Conservation (phyloP, 2,797 vertebrate species). For the Emys orbicularis region DNA sequence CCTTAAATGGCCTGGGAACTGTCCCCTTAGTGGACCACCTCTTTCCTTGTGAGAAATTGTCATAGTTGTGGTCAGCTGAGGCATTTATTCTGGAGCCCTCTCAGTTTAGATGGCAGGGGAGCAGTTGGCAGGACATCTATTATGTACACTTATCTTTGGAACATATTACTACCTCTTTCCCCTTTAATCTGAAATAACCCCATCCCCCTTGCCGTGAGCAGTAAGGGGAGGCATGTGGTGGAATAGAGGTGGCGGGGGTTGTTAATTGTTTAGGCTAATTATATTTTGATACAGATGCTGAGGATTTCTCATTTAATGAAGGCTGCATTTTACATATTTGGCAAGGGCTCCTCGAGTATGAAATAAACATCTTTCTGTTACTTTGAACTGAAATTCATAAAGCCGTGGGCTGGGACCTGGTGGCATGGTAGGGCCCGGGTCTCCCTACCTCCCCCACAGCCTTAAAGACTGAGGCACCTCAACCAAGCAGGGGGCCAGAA, state of each 20-base stretch:
- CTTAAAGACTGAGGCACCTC: not conserved
- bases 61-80: not conserved
- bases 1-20: not conserved
- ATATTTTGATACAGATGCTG: not conserved
- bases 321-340: not conserved
- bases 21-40: fast-evolving
- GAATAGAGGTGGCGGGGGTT: not conserved
- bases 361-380: not conserved
- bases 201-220: not conserved
- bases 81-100: not conserved
- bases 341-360: not conserved
- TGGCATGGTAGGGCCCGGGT: not conserved
- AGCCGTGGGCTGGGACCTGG: not conserved
- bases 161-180: not conserved
- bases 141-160: not conserved
- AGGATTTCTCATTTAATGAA: not conserved
- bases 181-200: not conserved
- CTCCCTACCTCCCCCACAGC: too few relatives aligned
- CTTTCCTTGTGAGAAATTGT: slow-evolving; percentile 29
- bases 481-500: not conserved
- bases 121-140: not conserved
- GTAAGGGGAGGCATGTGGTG: not conserved
- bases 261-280: not conserved
- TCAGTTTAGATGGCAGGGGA: not conserved
- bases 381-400: slow-evolving; percentile 37